These are phyloP conservation scores for Oryzias celebensis DNA, from an alignment of 2,113 vertebrate genomes.

Conservation along the genomic window DNA sequence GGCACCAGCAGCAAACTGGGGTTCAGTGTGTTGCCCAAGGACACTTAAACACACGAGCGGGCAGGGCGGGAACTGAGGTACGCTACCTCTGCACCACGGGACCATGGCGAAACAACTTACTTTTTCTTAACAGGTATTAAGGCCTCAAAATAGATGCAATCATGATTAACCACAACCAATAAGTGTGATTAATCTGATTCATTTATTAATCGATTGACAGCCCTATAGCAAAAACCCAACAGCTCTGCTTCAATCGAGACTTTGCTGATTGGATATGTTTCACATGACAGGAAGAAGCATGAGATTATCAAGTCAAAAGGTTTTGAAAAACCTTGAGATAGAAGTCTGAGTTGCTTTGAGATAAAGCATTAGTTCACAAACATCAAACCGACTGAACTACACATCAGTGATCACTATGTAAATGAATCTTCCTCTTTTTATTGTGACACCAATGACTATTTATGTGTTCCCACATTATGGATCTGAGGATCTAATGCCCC, in stretches of 20 bases:
- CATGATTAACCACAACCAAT: no score
- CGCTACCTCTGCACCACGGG: no score
- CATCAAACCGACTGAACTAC: conserved; percentile 12
- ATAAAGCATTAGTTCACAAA: conserved; percentile 1
- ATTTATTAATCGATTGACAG: no score
- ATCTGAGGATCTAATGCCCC: conserved; percentile 59
- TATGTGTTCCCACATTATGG: conserved; percentile 40
- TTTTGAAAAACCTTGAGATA: background rate
- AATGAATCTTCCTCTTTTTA: conserved; percentile 22
- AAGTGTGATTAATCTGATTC: no score
- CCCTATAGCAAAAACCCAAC: no score
- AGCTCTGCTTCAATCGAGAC: background rate
- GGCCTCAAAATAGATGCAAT: no score
- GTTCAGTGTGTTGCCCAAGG: no score
- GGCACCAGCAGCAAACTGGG: no score
- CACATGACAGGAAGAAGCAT: background rate
- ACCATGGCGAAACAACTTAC: no score
- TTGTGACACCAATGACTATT: conserved; percentile 52
- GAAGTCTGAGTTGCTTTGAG: conserved; percentile 12
- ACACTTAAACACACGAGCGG: no score
- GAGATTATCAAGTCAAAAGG: background rate
- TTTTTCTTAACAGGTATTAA: no score
- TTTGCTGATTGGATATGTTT: background rate
- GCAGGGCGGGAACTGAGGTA: no score
- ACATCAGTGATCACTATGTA: background rate